Evolutionary conservation across 2,113 vertebrate genomes (phyloP).

Genomic region (Proteles cristata): DNA sequence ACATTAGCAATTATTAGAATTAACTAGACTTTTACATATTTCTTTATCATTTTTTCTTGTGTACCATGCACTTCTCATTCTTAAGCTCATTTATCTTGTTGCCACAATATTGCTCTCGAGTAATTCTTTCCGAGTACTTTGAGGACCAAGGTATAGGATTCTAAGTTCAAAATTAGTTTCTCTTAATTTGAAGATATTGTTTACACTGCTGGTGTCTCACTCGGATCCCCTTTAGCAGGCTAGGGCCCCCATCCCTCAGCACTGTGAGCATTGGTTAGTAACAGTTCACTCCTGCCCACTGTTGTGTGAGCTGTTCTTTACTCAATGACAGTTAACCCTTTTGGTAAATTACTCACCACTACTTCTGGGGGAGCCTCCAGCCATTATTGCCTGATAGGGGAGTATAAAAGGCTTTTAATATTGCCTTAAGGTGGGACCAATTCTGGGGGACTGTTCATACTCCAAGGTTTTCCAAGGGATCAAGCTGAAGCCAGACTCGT

Average conservation of each 20-base stretch:
- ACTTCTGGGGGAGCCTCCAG: not conserved
- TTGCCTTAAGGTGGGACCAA: not conserved
- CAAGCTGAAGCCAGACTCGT: not conserved
- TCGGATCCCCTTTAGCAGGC: not conserved
- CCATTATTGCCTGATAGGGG: not conserved
- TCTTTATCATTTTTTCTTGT: conserved; percentile 15
- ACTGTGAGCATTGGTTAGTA: not conserved
- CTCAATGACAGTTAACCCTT: not conserved
- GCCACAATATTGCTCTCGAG: not conserved
- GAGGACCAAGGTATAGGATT: not conserved
- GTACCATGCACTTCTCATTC: not conserved
- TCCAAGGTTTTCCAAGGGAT: not conserved
- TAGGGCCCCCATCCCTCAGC: no score
- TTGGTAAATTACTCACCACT: not conserved
- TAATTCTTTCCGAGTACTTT: not conserved
- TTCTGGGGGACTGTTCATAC: not conserved
- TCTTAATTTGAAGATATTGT: not conserved
- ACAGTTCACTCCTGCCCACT: not conserved
- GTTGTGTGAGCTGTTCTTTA: not conserved
- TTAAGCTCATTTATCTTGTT: conserved; percentile 12
- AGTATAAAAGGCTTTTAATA: not conserved
- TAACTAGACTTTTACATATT: not conserved
- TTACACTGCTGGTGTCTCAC: not conserved
- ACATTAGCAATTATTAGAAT: not conserved
- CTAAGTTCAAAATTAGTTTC: conserved; percentile 11